Percentiles rank a stretch among this genome's conserved stretches.
Conservation (phyloP, 2,888 invertebrate genomes). For the Agrotis puta region DNA sequence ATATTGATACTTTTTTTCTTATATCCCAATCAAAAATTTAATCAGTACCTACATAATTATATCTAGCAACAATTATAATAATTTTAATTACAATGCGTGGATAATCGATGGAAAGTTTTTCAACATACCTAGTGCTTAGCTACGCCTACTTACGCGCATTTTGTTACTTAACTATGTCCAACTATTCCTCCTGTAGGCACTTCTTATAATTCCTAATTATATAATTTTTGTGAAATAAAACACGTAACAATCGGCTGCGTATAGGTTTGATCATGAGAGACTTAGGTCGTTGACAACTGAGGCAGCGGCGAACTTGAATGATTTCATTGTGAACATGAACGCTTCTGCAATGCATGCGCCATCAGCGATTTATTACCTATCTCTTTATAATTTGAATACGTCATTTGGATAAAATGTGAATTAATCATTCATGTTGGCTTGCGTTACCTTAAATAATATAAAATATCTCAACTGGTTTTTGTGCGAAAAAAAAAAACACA, state of each 20-base stretch:
- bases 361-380: conserved; percentile 59
- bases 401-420: not conserved
- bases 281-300: conserved; percentile 69
- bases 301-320: conserved; percentile 77
- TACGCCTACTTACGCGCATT: conserved; percentile 26
- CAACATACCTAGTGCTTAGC: conserved; percentile 9
- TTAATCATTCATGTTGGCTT: conserved; percentile 1
- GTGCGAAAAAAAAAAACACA: not conserved
- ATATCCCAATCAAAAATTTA: not conserved
- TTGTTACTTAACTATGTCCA: conserved; percentile 32
- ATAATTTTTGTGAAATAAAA: conserved; percentile 50
- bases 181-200: conserved; percentile 26
- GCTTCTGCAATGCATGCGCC: conserved; percentile 64
- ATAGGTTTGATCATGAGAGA: conserved; percentile 68
- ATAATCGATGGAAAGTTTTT: conserved; percentile 35
- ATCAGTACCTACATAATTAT: conserved; percentile 2
- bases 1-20: conserved; percentile 4
- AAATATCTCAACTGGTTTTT: conserved; percentile 6
- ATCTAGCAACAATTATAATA: conserved; percentile 5
- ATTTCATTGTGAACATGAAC: conserved; percentile 64
- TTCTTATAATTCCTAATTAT: conserved; percentile 42
- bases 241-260: conserved; percentile 47
- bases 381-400: not conserved
- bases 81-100: conserved; percentile 22
- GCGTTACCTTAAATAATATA: not conserved